These are phyloP conservation scores for Pterocles gutturalis DNA, from an alignment of 2,113 vertebrate genomes.

Conservation along the genomic window DNA sequence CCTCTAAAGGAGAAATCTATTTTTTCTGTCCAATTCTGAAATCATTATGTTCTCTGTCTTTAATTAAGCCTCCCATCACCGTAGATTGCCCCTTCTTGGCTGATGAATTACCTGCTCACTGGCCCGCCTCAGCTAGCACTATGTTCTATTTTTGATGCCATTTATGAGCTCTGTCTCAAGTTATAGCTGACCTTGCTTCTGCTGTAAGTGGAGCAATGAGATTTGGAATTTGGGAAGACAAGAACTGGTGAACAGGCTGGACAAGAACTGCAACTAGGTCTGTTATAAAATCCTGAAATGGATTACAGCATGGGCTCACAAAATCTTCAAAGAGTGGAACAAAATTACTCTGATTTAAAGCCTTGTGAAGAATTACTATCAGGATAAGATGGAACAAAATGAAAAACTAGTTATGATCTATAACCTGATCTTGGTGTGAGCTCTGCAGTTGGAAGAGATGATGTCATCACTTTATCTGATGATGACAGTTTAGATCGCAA, in stretches of 20 bases:
- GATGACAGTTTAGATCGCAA: conserved; percentile 40
- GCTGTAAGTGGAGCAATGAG: background rate
- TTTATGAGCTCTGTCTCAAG: background rate
- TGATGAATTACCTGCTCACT: background rate
- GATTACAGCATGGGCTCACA: background rate
- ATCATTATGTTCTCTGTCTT: background rate
- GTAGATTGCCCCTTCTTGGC: background rate
- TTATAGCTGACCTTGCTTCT: background rate
- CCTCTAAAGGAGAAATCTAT: background rate
- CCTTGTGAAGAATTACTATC: background rate
- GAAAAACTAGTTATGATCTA: background rate
- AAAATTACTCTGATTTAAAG: background rate
- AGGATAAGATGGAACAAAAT: background rate
- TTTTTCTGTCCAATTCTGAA: background rate
- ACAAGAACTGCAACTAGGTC: background rate
- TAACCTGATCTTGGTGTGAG: conserved; percentile 16
- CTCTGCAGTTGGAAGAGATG: conserved; percentile 23
- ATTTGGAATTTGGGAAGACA: background rate
- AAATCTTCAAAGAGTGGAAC: background rate
- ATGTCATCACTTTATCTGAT: conserved; percentile 31
- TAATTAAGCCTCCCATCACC: background rate
- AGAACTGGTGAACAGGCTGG: background rate
- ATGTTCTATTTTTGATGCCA: background rate
- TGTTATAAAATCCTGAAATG: background rate
- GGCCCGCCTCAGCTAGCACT: background rate